Evolutionary conservation across 2,888 invertebrate genomes (phyloP).

Genomic region (Seladonia tumulorum): DNA sequence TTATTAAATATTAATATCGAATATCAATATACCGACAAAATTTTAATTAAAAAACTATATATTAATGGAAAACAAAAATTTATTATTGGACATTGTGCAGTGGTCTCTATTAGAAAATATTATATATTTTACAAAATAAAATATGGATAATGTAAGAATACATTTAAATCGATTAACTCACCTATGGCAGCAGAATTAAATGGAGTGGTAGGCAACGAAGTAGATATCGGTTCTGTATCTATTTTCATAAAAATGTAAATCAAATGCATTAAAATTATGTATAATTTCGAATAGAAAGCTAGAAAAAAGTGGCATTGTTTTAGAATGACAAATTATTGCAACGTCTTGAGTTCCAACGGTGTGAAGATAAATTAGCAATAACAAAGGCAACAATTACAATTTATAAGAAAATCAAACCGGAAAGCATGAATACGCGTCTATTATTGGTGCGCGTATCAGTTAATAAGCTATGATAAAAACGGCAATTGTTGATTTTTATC

Average conservation of each 20-base stretch:
- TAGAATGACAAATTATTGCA: too few relatives aligned
- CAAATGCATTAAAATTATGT: background rate
- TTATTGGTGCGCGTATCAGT: constrained; percentile 41
- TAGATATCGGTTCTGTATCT: constrained; percentile 56
- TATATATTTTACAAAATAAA: background rate
- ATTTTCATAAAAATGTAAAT: background rate
- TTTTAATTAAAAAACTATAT: background rate
- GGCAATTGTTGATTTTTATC: constrained; percentile 58
- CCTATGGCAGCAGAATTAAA: constrained; percentile 19
- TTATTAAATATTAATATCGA: constrained; percentile 8
- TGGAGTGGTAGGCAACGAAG: constrained; percentile 21
- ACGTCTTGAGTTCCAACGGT: background rate
- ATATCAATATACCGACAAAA: background rate
- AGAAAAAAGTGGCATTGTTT: background rate
- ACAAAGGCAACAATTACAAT: background rate
- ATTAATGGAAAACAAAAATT: background rate
- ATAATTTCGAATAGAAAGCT: background rate
- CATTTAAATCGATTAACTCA: constrained; percentile 25
- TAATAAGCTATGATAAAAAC: constrained; percentile 58
- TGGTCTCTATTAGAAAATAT: background rate
- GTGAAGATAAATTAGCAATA: background rate
- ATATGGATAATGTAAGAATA: background rate
- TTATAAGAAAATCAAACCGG: constrained; percentile 43
- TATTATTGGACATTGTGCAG: background rate
- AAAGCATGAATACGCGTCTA: constrained; percentile 28